Evolutionary conservation across 2,797 vertebrate genomes (phyloP).

Genomic region (Psittacula derbiana): DNA sequence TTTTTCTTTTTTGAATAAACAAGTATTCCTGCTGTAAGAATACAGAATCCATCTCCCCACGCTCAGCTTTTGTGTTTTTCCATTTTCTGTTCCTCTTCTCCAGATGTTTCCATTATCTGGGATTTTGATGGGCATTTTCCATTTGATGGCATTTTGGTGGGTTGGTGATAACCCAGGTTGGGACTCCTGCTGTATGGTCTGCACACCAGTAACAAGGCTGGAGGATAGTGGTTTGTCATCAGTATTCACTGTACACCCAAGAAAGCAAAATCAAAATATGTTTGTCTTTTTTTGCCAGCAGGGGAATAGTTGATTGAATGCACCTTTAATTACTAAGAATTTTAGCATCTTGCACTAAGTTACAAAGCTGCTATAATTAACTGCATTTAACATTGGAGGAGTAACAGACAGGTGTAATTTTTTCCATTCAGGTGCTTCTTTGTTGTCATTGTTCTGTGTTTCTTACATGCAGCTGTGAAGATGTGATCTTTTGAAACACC

Average conservation of each 20-base stretch:
- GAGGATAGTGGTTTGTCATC: neutral
- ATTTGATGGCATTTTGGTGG: neutral
- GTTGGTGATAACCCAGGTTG: neutral
- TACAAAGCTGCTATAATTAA: neutral
- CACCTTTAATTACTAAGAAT: neutral
- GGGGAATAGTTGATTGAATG: neutral
- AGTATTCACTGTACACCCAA: neutral
- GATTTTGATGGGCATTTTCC: neutral
- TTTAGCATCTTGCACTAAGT: neutral
- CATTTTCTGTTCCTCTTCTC: neutral
- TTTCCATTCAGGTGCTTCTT: neutral
- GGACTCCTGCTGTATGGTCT: neutral
- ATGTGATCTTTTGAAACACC: neutral
- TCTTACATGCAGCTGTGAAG: neutral
- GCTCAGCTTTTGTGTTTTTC: neutral
- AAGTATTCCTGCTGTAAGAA: neutral
- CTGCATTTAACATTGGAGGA: neutral
- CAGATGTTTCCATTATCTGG: neutral
- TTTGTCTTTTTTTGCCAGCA: neutral
- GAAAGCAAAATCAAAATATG: neutral
- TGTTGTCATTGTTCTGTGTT: neutral
- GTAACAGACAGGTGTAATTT: neutral
- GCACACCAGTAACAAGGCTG: neutral
- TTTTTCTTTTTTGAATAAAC: neutral
- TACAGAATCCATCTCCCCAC: neutral